Percentiles rank a stretch among this genome's conserved stretches.
These are phyloP conservation scores for Anoura caudifer DNA, from an alignment of 2,113 vertebrate species.

Conservation along the genomic window DNA sequence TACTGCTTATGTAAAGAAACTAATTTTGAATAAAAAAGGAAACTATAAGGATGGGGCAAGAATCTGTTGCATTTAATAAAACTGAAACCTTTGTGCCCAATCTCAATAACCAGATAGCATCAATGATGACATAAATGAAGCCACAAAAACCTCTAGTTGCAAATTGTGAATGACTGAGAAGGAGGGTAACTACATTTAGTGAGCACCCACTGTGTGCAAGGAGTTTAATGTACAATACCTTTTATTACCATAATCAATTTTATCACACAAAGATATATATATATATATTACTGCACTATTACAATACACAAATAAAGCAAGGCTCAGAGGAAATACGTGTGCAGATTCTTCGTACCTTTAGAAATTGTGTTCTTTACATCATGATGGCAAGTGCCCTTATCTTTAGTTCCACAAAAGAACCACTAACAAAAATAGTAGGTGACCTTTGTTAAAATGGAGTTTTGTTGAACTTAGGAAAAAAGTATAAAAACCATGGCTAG, in stretches of 20 bases:
- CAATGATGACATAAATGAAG: background rate
- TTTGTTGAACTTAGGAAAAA: background rate
- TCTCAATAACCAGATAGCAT: background rate
- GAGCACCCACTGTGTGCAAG: background rate
- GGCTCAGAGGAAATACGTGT: background rate
- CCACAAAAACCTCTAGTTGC: background rate
- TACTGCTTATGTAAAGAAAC: background rate
- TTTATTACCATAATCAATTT: background rate
- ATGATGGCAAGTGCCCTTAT: background rate
- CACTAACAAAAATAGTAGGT: background rate
- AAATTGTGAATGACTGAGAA: background rate
- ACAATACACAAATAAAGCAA: background rate
- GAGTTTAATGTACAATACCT: background rate
- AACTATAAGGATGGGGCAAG: background rate
- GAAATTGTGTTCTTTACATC: background rate
- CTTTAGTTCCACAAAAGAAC: background rate
- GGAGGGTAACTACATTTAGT: background rate
- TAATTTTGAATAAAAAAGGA: background rate
- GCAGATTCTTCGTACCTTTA: background rate
- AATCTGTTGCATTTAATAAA: background rate
- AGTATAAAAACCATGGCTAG: background rate
- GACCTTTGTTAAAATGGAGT: background rate
- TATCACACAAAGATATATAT: background rate
- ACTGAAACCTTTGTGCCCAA: background rate
- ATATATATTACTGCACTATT: background rate